phyloP scores from a whole-genome alignment of 2,113 vertebrate genomes.

The Centropristis striata region DNA sequence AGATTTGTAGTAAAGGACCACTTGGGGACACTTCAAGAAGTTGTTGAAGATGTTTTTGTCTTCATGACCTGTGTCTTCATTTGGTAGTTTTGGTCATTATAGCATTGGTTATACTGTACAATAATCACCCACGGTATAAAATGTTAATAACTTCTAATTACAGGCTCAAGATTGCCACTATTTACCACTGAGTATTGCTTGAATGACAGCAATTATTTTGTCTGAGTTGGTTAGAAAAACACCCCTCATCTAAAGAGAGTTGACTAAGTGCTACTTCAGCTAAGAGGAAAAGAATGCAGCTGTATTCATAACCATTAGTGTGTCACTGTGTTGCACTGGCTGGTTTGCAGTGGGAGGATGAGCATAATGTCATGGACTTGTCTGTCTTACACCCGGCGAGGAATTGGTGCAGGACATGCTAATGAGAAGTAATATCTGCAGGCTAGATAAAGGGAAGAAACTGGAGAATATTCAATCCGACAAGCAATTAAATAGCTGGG shows the following conservation, averaged over 20 bases:
- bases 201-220: background rate
- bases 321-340: conserved; percentile 28
- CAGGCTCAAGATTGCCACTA: background rate
- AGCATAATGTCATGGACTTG: conserved; percentile 54
- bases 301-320: conserved; percentile 31
- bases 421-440: conserved; percentile 75
- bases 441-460: conserved; percentile 52
- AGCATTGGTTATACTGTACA: background rate
- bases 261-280: conserved; percentile 13
- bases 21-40: background rate
- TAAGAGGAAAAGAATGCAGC: background rate
- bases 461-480: conserved; percentile 70
- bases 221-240: background rate
- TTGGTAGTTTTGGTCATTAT: background rate
- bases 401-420: conserved; percentile 58
- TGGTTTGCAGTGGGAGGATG: conserved; percentile 42
- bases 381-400: conserved; percentile 51
- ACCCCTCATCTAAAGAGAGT: background rate
- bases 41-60: background rate
- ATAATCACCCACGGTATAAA: background rate
- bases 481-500: conserved; percentile 71
- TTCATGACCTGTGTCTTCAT: no score
- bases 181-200: background rate
- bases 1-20: background rate
- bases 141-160: background rate